These are phyloP conservation scores for Stichopus horrens DNA, from an alignment of 53 echinoderm and acorn worm species.

Conservation along the genomic window DNA sequence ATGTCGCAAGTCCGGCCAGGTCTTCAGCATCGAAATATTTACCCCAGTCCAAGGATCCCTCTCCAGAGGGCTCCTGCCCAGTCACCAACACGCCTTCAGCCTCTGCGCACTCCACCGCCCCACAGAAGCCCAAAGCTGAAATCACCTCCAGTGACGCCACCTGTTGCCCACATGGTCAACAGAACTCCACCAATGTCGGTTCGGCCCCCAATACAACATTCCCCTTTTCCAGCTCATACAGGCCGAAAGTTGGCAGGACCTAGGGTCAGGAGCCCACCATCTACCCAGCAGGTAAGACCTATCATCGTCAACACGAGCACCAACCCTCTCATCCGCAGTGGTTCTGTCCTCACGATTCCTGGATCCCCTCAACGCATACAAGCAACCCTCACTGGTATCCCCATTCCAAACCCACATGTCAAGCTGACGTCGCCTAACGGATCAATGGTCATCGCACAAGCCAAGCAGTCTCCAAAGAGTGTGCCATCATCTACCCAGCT, in stretches of 20 bases:
- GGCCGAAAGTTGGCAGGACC: constrained; percentile 46
- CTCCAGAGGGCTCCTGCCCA: constrained; percentile 13
- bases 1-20: constrained; percentile 5
- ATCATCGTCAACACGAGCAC: constrained; percentile 29
- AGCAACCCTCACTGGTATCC: constrained; percentile 20
- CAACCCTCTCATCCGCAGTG: constrained; percentile 18
- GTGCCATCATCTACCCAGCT: constrained; percentile 8
- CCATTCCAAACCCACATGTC: constrained; percentile 23
- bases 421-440: constrained; percentile 21
- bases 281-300: constrained; percentile 44
- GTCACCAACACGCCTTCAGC: constrained; percentile 34
- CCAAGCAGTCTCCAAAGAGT: constrained; percentile 9
- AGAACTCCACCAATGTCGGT: constrained; percentile 29
- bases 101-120: constrained; percentile 51
- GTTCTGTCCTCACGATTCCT: constrained; percentile 36
- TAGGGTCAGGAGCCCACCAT: constrained; percentile 43
- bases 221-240: constrained; percentile 29
- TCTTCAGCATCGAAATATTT: neutral
- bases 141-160: constrained; percentile 53
- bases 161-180: constrained; percentile 49
- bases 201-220: constrained; percentile 31
- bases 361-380: constrained; percentile 33
- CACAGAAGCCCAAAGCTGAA: constrained; percentile 58
- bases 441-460: constrained; percentile 8
- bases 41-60: constrained; percentile 38